Evolutionary conservation across 2,797 vertebrate species (phyloP).

Genomic region (Sphenodon punctatus): DNA sequence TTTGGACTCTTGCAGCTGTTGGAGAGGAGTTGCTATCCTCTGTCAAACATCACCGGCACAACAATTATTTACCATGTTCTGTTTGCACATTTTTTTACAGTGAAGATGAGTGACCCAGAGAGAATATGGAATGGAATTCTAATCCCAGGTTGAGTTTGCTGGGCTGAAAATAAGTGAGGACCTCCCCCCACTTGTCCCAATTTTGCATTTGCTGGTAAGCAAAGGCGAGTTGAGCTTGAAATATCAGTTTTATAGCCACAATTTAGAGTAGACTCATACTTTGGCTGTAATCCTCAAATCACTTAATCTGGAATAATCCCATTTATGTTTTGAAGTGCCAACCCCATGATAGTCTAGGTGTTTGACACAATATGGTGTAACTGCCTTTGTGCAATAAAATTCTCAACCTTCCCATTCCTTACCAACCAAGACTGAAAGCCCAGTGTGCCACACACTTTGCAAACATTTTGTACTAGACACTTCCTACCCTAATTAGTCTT

Average conservation of each 20-base stretch:
- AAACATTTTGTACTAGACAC: accelerated
- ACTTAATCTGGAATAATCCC: too few relatives aligned
- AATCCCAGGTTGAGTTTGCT: neutral
- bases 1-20: neutral
- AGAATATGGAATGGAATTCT: neutral
- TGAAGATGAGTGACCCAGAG: neutral
- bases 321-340: too few relatives aligned
- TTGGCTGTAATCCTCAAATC: accelerated
- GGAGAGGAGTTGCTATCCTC: neutral
- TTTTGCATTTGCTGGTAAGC: neutral
- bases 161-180: neutral
- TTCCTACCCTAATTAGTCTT: neutral
- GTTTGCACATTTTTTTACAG: neutral
- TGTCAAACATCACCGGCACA: neutral
- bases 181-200: too few relatives aligned
- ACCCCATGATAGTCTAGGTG: too few relatives aligned
- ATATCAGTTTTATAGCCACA: neutral
- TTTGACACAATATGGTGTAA: too few relatives aligned
- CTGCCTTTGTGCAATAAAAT: too few relatives aligned
- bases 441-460: neutral
- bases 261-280: neutral
- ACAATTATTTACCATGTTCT: neutral
- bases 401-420: too few relatives aligned
- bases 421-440: neutral
- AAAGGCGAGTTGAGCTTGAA: neutral